Base-by-base conservation (phyloP, 2,888 invertebrate genomes). In the Agrotis puta region DNA sequence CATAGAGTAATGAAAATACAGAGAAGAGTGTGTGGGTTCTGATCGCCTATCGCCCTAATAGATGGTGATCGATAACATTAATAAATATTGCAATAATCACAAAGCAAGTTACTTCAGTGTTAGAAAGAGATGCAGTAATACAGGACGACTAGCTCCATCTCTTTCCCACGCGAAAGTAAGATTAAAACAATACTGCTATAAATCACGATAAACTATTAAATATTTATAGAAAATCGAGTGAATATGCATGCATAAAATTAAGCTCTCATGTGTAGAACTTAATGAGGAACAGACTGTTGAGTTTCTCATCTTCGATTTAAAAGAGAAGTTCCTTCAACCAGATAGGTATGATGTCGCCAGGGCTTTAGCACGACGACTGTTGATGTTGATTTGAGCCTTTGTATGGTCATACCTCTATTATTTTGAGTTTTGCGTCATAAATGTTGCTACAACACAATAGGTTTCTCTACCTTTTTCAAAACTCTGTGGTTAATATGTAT, bases 401-500 rank as follows among this genome's bases (percentile, higher is more conserved):
- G n/a, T n/a, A n/a, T n/a, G n/a, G n/a, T n/a, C 39, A 2, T 11
- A 39, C 9, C 39, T 11, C 1, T 9, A 1, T 11, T 11, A 11
- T 39, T 39, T 39, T 11, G 5, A 2, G 39, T 39, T 39, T 9
- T 9, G 39, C 11, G 39, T 39, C 39, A 11, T 39, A 39, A 39
- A 39, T 39, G 39, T 39, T 39, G 1, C 33, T 33, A 56, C 54
- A 54, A 54, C 20, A 47, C n/a, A 47, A 9, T 27, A 20, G 14
- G 16, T 14, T 51, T n/a, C 24, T 61, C 18, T 47, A 47, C 39
- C 0, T 45, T 24, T 51, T 63, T 16, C n/a, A 43, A 27, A 0
- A 6, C 7, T 78, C 47, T 65, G 47, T 72, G 39, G 47, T 24
- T 2, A 51, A 51, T 45, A 65, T 54, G 54, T 50, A 22, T 70